Base-by-base conservation (phyloP, 2,113 vertebrate species). In the Copsychus sechellarum region DNA sequence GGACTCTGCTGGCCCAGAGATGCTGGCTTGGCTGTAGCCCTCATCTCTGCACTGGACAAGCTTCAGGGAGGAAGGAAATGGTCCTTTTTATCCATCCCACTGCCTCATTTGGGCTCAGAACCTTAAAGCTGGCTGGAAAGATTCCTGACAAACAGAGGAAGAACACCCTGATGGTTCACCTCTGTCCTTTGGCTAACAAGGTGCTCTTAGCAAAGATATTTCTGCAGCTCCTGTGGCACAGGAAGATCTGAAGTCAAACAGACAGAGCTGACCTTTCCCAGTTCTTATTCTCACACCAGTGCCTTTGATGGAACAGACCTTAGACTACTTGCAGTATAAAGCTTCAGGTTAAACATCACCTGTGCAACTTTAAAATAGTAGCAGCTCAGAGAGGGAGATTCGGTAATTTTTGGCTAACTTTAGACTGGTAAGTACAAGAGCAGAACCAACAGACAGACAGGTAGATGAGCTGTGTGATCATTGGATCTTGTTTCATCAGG, bases 1-100 rank as follows among this genome's bases (percentile, higher is more conserved):
- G 95, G 95, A 94, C 95, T 92, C 96, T 88, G 88, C 88, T 60
- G 72, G 88, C 56, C 54, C 69, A 43, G 84, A 3, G 20, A 77
- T 61, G 67, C 34, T 78, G 84, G 62, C 33, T 88, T 64, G 72
- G 61, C 77, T 48, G 16, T 19, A 50, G 60, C 12, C 20, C 18
- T 65, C 43, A 22, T 45, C n/a, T 40, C 78, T 81, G 8, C 29
- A 1, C 5, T 23, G 73, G n/a, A 60, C 18, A 36, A 53, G 67
- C 76, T 77, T 48, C 62, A 40, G 42, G 80, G 45, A 20, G 51
- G 40, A 66, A 54, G 38, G 51, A 84, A 74, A 86, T 14, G 9
- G 33, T 11, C 0, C 8, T 34, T 56, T 64, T 80, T 53, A 83
- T 40, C 58, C 28, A 47, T 51, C 26, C 8, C 42, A 7, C 23